Base-by-base conservation (phyloP, 2,888 invertebrate genomes). In the Ypsolopha scabrella region DNA sequence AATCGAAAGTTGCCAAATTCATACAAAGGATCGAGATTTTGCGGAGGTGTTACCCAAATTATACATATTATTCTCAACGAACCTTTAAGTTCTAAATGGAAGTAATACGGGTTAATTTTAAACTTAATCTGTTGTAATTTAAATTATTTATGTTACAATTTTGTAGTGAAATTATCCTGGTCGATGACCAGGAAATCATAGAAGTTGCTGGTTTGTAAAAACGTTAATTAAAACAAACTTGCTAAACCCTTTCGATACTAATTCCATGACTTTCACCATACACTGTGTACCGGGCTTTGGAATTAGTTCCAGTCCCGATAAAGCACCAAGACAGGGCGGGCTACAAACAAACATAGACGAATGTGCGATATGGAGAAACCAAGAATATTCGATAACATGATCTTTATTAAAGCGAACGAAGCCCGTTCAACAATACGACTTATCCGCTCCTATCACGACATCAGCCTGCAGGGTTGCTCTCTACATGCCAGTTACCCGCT, bases 1-100 rank as follows among this genome's bases (percentile, higher is more conserved):
- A 73, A 75, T 66, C 60, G 75, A 78, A 77, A 77, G 77, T 72
- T 56, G 57, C 55, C 58, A 60, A 64, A 64, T 53, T 55, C 50
- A 57, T 53, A 66, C 64, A 66, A 65, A 68, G 63, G 62, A 59
- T 56, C 53, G n/a, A 48, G 7, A 34, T 24, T 33, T 8, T 8
- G 34, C 10, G 33, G 11, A 34, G 35, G 46, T 46, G 46, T 46
- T 33, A 35, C 10, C 11, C 14, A 13, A 14, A 43, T 43, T 43
- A 43, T 14, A 43, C 43, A 4, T 43, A 43, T 13, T 13, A 43
- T 43, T 43, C 11, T 39, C 39, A 11, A 39, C 39, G 10, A 39
- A 11, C 7, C 39, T 39, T 39, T 11, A 9, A 39, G 2, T 24
- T 24, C 24, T 24, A 24, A 24, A 4, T 24, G 24, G 24, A 24